Evolutionary conservation across 2,888 invertebrate species (phyloP), one percentile per base, ranked within the genome.

Genomic region (Tanypteryx hageni): DNA sequence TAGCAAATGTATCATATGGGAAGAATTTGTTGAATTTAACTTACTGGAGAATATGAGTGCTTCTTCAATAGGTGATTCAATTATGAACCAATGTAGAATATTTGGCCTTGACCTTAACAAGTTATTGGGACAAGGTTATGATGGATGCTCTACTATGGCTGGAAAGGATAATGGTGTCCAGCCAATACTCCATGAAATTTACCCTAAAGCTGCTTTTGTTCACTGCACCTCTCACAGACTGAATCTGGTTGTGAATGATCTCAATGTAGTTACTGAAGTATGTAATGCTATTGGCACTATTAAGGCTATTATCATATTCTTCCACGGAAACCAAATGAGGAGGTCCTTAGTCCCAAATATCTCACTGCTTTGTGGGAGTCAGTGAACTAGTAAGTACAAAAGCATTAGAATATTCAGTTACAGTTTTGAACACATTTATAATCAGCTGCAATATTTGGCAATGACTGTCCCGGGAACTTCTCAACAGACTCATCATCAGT

Each of bases 121-220:
- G 89, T 94, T 93, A 92, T 93, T 94, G 81, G 94, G 94, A 11
- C 93, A 93, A 92, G 94, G 94, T 13, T 94, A 93, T 92, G 94
- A 94, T 91, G 94, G 94, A n/a, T 94, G 93, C 93, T 93, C 93
- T 16, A 93, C 94, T 68, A 94, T 94, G 94, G 92, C 94, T 44
- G 94, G 94, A 82, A 93, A 94, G 93, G 93, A 93, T 22, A 92
- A 93, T 92, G 94, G 94, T 18, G 94, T 94, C 68, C 94, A 94
- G 93, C 92, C 92, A 81, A 93, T 94, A 81, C 68, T 94, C 44
- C 92, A 93, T 84, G 92, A 94, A 92, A 93, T 94, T 92, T 94
- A 94, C 92, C 92, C 93, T 76, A 93, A 92, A 92, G 93, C 93
- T 84, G 86, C 93, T n/a, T 94, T 92, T 93, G 93, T 94, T 93